Percentiles rank a stretch among this genome's conserved stretches.
Conservation (phyloP, 2,113 vertebrate genomes). For the Python bivittatus region DNA sequence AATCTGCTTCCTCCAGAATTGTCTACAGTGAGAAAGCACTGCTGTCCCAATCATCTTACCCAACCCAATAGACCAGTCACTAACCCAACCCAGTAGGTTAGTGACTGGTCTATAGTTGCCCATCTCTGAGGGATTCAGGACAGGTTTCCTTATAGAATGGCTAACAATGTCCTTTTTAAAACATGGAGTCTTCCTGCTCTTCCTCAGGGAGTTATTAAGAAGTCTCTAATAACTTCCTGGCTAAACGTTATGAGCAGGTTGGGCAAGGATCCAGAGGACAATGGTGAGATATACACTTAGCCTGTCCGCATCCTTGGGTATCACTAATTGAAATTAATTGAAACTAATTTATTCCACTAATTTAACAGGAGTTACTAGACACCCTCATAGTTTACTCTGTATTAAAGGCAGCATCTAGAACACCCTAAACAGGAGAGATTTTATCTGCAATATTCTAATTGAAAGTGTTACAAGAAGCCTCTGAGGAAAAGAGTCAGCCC, state of each 20-base stretch:
- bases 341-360: background rate
- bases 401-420: background rate
- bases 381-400: background rate
- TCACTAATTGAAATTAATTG: background rate
- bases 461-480: background rate
- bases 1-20: background rate
- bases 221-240: background rate
- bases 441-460: background rate
- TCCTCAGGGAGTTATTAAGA: background rate
- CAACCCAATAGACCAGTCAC: too few species aligned
- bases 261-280: background rate
- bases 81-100: too few species aligned
- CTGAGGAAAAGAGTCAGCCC: background rate
- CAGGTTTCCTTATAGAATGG: background rate
- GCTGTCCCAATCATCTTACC: background rate
- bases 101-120: background rate
- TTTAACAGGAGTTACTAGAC: background rate
- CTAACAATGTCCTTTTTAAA: background rate
- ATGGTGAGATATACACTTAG: background rate
- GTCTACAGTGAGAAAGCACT: background rate
- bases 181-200: background rate
- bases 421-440: background rate
- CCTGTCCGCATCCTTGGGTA: background rate
- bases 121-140: background rate
- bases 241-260: background rate